Percentiles rank a stretch among this genome's conserved stretches.
Evolutionary conservation across 2,888 invertebrate genomes (phyloP).

Genomic region (Cantharis rustica): DNA sequence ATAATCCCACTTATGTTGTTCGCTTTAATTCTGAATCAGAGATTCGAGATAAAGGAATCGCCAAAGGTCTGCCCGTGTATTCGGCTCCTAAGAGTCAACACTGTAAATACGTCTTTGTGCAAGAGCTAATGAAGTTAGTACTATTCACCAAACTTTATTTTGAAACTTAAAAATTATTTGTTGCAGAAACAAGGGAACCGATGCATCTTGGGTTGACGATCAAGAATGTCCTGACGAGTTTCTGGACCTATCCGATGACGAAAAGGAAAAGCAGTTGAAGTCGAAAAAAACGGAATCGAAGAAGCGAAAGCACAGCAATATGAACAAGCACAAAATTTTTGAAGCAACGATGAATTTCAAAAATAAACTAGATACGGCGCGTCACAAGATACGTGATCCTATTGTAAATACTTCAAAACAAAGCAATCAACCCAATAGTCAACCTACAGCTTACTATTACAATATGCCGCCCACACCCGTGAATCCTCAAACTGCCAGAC

Average conservation of each 20-base stretch:
- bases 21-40: constrained; percentile 84
- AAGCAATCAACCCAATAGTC: constrained; percentile 9
- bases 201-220: constrained; percentile 87
- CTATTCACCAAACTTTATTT: neutral
- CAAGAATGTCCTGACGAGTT: constrained; percentile 75
- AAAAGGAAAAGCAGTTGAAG: constrained; percentile 64
- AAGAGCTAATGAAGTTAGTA: constrained; percentile 72
- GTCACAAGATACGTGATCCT: constrained; percentile 36
- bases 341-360: constrained; percentile 54
- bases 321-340: constrained; percentile 48
- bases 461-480: neutral
- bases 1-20: constrained; percentile 86
- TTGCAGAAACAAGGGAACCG: constrained; percentile 78
- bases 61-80: constrained; percentile 74
- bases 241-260: constrained; percentile 88
- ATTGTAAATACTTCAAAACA: constrained; percentile 29
- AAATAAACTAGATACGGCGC: constrained; percentile 49
- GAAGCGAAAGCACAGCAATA: constrained; percentile 41
- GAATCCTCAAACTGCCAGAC: neutral
- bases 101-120: constrained; percentile 76
- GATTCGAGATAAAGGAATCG: constrained; percentile 69
- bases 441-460: constrained; percentile 13
- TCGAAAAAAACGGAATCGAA: constrained; percentile 35
- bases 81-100: constrained; percentile 80
- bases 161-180: neutral